Evolutionary conservation across 2,888 invertebrate species (phyloP), one percentile per base, ranked within the genome.

Genomic region (Zygothrica quintamaculata): DNA sequence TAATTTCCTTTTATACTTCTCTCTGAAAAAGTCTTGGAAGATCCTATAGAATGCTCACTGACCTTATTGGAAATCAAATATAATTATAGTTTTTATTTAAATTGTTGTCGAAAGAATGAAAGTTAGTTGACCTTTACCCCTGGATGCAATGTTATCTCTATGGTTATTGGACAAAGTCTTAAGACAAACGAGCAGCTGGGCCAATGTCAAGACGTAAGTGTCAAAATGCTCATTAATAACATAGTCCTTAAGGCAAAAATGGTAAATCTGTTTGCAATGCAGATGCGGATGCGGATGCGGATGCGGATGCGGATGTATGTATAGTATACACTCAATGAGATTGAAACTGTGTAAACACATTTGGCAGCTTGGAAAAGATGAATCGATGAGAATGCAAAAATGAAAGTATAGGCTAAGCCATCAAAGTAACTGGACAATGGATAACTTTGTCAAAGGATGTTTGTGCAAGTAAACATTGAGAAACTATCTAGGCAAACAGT

Each of bases 191-290:
- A 57, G 73, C 89, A 89, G 89, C 90, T 89, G 89, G 80, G 74
- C 77, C 87, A 86, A 87, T 84, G 81, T 79, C 84, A 88, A 87
- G 82, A 81, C 77, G 84, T 87, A 88, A 88, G 88, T 88, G 89
- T 88, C 89, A 89, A 89, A 88, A 88, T 84, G 81, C 84, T 89
- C 89, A 89, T 89, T 89, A 89, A 89, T 89, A 88, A 89, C 82
- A 55, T 77, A 66, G 69, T 79, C 74, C 80, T 84, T 87, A 87
- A 55, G 72, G 65, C 62, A 50, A 73, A 47, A 61, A n/a, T n/a
- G n/a, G 16, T 56, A 65, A 74, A 47, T 57, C 48, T 50, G 42
- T 48, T 57, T 62, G 65, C 65, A 65, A 74, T 67, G 64, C 53
- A 55, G 60, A 65, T 67, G 74, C 44, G 59, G 42, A 31, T 57